These are phyloP conservation scores for Hecatera dysodea DNA, from an alignment of 2,888 invertebrate species.

Conservation along the genomic window DNA sequence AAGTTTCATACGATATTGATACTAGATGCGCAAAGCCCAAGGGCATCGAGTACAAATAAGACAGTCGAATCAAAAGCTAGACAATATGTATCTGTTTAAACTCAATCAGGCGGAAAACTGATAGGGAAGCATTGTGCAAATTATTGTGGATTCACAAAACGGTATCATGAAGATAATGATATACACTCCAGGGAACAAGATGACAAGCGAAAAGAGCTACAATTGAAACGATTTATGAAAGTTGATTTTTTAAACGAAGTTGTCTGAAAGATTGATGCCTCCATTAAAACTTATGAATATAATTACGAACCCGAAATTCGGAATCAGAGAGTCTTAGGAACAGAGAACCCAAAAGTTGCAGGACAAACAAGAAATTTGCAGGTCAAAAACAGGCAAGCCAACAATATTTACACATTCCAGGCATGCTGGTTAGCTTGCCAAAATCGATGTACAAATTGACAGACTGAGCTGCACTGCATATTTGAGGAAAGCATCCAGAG, in stretches of 20 bases:
- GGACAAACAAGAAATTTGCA: neutral
- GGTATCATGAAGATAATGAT: slow-evolving; percentile 20
- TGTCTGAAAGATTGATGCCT: slow-evolving; percentile 1
- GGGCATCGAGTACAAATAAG: slow-evolving; percentile 34
- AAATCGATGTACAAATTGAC: slow-evolving; percentile 10
- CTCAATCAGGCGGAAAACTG: slow-evolving; percentile 66
- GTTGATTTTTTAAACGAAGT: slow-evolving; percentile 8
- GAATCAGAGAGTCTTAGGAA: neutral
- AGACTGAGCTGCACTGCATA: neutral
- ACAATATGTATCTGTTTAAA: slow-evolving; percentile 63
- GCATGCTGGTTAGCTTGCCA: slow-evolving; percentile 1
- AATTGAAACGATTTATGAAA: neutral
- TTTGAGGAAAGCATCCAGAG: slow-evolving; percentile 11
- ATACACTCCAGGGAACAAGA: slow-evolving; percentile 27
- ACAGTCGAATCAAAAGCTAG: slow-evolving; percentile 37
- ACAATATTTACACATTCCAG: neutral
- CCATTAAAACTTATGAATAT: slow-evolving; percentile 3
- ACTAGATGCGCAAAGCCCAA: slow-evolving; percentile 30
- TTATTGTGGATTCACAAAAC: slow-evolving; percentile 33
- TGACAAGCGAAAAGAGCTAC: slow-evolving; percentile 2
- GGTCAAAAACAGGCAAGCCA: slow-evolving; percentile 1
- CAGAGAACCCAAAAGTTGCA: neutral
- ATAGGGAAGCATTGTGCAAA: slow-evolving; percentile 62
- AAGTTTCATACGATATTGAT: slow-evolving; percentile 35
- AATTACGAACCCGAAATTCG: neutral